phyloP scores from a whole-genome alignment of 2,113 vertebrate species.

The Actenoides lindsayi region DNA sequence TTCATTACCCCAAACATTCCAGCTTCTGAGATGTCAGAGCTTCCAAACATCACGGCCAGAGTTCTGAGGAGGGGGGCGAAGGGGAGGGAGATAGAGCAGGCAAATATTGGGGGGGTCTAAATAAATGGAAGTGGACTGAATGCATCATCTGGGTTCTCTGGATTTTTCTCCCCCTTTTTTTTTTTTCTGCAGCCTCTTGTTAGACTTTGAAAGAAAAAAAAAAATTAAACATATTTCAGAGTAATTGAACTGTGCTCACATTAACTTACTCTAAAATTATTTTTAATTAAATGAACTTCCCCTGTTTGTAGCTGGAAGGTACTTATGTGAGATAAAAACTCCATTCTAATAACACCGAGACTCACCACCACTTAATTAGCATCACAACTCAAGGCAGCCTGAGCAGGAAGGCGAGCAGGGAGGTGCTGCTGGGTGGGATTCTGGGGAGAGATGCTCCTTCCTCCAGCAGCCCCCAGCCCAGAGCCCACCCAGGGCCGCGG shows the following conservation, averaged over 20 bases:
- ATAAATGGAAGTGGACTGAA: neutral
- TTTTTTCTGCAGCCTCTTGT: neutral
- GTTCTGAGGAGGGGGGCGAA: neutral
- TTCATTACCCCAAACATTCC: neutral
- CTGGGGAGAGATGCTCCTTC: neutral
- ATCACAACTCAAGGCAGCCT: neutral
- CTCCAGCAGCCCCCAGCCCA: neutral
- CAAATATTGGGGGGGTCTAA: neutral
- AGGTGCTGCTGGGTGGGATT: slow-evolving; percentile 27
- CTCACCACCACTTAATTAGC: slow-evolving; percentile 47
- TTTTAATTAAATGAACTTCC: slow-evolving; percentile 69
- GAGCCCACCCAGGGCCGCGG: rapidly evolving
- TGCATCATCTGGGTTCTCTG: neutral
- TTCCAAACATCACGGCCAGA: neutral
- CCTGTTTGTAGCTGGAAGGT: slow-evolving; percentile 67
- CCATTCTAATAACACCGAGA: slow-evolving; percentile 27
- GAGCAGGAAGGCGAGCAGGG: neutral
- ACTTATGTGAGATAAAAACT: slow-evolving; percentile 55
- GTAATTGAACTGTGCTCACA: slow-evolving; percentile 47
- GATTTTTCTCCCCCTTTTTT: neutral
- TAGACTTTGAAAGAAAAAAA: neutral
- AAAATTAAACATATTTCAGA: slow-evolving; percentile 9
- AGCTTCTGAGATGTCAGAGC: neutral
- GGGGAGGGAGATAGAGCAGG: neutral
- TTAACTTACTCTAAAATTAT: slow-evolving; percentile 48